Evolutionary conservation across 2,113 vertebrate genomes (phyloP).

Genomic region (Microcebus ravelobensis): DNA sequence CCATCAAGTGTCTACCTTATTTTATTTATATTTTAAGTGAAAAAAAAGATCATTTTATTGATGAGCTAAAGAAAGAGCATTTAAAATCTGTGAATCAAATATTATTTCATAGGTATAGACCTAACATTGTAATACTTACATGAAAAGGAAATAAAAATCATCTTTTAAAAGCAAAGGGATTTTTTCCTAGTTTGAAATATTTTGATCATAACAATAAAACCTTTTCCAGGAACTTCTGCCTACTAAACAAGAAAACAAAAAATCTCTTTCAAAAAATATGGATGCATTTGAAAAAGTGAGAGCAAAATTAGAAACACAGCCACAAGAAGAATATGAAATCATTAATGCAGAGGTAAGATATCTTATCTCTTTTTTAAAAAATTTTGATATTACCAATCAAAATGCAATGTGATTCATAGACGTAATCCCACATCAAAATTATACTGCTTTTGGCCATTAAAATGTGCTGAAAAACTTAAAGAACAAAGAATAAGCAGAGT

Average conservation of each 20-base stretch:
- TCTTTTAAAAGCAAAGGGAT: neutral
- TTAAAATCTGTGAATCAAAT: constrained; percentile 7
- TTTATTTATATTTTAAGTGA: constrained; percentile 35
- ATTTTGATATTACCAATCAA: neutral
- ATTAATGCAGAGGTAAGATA: constrained; percentile 82
- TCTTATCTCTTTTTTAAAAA: neutral
- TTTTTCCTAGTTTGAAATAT: constrained; percentile 49
- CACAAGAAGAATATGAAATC: constrained; percentile 85
- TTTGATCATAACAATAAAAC: constrained; percentile 57
- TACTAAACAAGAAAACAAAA: constrained; percentile 82
- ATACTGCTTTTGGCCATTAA: neutral
- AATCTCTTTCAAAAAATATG: constrained; percentile 78
- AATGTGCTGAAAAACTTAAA: neutral
- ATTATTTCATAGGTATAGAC: neutral
- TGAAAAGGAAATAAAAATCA: constrained; percentile 4
- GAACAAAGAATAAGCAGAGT: neutral
- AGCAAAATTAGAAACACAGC: constrained; percentile 75
- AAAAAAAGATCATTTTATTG: constrained; percentile 2
- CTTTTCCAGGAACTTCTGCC: constrained; percentile 82
- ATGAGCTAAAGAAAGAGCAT: neutral
- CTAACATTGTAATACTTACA: constrained; percentile 7
- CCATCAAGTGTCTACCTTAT: neutral
- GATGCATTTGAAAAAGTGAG: constrained; percentile 86
- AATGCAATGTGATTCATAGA: neutral
- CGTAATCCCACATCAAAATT: neutral